Conservation (phyloP, 2,888 invertebrate species). For the Macrosoma leucophasiata region DNA sequence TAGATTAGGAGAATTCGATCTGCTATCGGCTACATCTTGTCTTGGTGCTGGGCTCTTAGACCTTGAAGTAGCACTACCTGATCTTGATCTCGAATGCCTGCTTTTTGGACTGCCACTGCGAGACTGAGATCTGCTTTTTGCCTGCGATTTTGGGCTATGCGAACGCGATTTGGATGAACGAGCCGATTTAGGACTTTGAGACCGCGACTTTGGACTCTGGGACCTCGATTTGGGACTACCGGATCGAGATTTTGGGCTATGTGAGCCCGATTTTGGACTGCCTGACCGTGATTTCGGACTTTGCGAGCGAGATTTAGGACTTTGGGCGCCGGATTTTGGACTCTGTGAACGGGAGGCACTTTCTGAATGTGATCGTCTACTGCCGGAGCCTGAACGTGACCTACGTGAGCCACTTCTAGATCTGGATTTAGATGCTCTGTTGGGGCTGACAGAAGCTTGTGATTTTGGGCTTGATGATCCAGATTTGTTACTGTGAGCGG, state of each 20-base stretch:
- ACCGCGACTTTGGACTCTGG: conserved; percentile 42
- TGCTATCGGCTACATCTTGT: conserved; percentile 55
- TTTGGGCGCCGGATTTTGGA: conserved; percentile 41
- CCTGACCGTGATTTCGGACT: conserved; percentile 41
- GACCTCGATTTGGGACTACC: conserved; percentile 46
- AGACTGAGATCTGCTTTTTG: conserved; percentile 49
- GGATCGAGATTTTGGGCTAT: conserved; percentile 42
- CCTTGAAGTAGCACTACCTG: conserved; percentile 47
- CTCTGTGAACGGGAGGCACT: conserved; percentile 43
- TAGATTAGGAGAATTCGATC: conserved; percentile 71
- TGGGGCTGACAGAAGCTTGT: conserved; percentile 56
- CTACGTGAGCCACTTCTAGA: conserved; percentile 49
- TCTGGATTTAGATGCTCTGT: conserved; percentile 46
- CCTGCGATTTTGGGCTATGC: conserved; percentile 42
- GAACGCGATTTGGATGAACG: conserved; percentile 43
- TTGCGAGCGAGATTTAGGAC: conserved; percentile 37
- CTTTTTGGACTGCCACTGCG: conserved; percentile 64
- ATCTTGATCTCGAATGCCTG: conserved; percentile 42
- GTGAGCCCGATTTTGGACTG: conserved; percentile 49
- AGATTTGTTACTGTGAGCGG: conserved; percentile 63
- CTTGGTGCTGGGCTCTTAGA: conserved; percentile 50
- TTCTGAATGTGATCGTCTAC: conserved; percentile 34
- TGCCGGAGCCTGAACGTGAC: conserved; percentile 45
- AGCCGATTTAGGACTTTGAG: conserved; percentile 33
- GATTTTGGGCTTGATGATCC: conserved; percentile 63